phyloP scores from a whole-genome alignment of 2,113 vertebrate genomes.

The Daubentonia madagascariensis region DNA sequence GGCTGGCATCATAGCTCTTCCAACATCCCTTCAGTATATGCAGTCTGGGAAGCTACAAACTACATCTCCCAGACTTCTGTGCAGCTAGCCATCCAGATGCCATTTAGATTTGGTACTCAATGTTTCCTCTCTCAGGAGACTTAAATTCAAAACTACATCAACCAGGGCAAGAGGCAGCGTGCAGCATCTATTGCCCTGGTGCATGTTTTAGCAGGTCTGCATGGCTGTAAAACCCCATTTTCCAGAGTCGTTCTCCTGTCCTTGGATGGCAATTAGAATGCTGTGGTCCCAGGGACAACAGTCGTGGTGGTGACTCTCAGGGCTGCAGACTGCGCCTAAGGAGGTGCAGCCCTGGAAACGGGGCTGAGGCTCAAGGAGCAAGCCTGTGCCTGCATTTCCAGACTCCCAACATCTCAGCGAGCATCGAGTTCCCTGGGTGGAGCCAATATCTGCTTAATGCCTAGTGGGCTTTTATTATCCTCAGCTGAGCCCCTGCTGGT shows the following conservation, averaged over 20 bases:
- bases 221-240: too few relatives aligned
- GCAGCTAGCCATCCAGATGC: not conserved
- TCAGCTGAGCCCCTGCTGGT: not conserved
- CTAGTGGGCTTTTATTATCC: fast-evolving
- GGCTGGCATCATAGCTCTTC: fast-evolving
- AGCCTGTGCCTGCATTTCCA: not conserved
- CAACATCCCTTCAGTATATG: fast-evolving
- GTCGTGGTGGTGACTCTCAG: not conserved
- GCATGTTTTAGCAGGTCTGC: too few relatives aligned
- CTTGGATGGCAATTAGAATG: too few relatives aligned
- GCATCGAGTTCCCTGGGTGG: not conserved
- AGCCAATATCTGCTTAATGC: not conserved
- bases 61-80: fast-evolving
- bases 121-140: not conserved
- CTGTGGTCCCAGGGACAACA: not conserved
- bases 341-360: not conserved
- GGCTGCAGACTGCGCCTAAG: not conserved
- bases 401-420: not conserved
- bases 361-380: not conserved
- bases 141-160: not conserved
- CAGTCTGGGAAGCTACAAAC: not conserved
- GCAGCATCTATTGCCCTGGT: fast-evolving
- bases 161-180: not conserved
- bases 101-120: not conserved
- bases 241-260: fast-evolving